phyloP scores from a whole-genome alignment of 2,888 invertebrate genomes.

The Diarsia rubi region DNA sequence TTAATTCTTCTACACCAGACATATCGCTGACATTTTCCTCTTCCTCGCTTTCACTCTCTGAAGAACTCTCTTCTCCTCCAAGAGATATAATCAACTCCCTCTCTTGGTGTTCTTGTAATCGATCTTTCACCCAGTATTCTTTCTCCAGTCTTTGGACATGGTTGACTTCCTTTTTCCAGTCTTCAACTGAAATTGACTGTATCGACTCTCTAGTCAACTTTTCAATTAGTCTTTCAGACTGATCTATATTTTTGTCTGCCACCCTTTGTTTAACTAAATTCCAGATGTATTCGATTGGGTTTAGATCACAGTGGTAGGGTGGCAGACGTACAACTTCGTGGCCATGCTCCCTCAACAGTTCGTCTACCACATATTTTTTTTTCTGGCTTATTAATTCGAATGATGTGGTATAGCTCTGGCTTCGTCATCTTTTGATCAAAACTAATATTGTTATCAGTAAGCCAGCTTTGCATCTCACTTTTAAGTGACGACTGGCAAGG shows the following conservation, averaged over 20 bases:
- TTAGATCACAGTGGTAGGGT: slow-evolving; percentile 57
- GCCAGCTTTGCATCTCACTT: slow-evolving; percentile 16
- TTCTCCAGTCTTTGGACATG: slow-evolving; percentile 10
- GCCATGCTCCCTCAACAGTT: slow-evolving; percentile 41
- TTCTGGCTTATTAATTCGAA: slow-evolving; percentile 16
- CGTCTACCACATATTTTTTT: slow-evolving; percentile 53
- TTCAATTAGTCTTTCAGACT: slow-evolving; percentile 66
- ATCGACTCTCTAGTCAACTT: slow-evolving; percentile 25
- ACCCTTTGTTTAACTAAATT: slow-evolving; percentile 66
- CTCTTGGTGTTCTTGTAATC: slow-evolving; percentile 9
- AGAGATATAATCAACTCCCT: slow-evolving; percentile 8
- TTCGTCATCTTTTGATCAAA: slow-evolving; percentile 11
- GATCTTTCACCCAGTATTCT: slow-evolving; percentile 20
- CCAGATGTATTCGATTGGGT: slow-evolving; percentile 63
- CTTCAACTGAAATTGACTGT: neutral
- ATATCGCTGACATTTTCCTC: slow-evolving; percentile 1
- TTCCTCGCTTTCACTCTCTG: slow-evolving; percentile 10
- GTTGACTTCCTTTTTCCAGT: slow-evolving; percentile 18
- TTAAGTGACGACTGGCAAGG: slow-evolving; percentile 7
- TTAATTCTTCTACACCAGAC: slow-evolving; percentile 11
- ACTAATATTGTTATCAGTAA: neutral
- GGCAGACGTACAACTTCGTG: slow-evolving; percentile 59
- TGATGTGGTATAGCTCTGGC: slow-evolving; percentile 13
- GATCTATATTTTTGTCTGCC: slow-evolving; percentile 66
- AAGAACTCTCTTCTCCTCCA: slow-evolving; percentile 16